Evolutionary conservation across 1,140 invertebrate genomes (phyloP).

Genomic region (Pomacea maculata): DNA sequence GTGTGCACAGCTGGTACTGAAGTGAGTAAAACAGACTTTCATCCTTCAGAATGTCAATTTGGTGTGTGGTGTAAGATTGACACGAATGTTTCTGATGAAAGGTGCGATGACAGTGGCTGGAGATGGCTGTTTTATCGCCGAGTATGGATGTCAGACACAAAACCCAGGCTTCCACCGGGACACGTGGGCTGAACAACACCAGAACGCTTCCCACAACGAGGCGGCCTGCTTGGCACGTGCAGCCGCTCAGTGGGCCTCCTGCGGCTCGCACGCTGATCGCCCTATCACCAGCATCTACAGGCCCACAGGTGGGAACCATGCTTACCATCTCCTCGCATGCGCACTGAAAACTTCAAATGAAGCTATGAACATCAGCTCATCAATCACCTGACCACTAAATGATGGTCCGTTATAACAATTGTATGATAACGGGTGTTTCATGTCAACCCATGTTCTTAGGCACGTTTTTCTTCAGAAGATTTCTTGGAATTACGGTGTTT

Average conservation of each 20-base stretch:
- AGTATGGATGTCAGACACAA: constrained; percentile 19
- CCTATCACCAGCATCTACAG: constrained; percentile 32
- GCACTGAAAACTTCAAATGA: no score
- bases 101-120: constrained; percentile 44
- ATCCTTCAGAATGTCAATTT: no score
- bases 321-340: no score
- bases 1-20: no score
- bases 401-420: no score
- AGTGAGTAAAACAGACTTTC: no score
- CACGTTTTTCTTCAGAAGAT: no score
- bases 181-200: constrained; percentile 28
- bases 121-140: constrained; percentile 35
- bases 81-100: constrained; percentile 6
- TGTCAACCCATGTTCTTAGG: neutral
- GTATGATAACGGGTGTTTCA: neutral
- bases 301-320: constrained; percentile 33
- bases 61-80: no score
- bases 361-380: no score
- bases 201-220: constrained; percentile 12
- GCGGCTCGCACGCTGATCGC: constrained; percentile 24
- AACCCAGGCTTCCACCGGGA: constrained; percentile 23
- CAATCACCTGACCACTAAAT: no score
- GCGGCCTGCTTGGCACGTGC: constrained; percentile 31
- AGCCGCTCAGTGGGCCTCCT: constrained; percentile 23
- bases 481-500: no score